Evolutionary conservation across 2,113 vertebrate species (phyloP), one percentile per base, ranked within the genome.

Genomic region (Alectura lathami): DNA sequence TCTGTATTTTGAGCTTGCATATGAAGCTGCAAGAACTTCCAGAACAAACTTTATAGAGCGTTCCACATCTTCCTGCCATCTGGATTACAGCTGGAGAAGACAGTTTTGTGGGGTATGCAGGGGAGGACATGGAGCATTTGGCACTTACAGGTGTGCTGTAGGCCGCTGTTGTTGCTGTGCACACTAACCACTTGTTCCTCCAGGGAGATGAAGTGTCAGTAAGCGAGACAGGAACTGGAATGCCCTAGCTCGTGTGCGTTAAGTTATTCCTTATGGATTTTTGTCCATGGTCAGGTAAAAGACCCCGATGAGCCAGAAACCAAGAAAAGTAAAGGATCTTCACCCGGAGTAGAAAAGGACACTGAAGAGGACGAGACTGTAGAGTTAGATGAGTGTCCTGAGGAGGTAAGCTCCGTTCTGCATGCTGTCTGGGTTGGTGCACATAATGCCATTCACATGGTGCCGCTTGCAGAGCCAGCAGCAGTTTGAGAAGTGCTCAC

Each of bases 271-370:
- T 75, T 93, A 23, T 4, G 8, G 14, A 0, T 51, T 69, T 93
- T 54, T 48, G 23, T 30, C 60, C 40, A 1, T 51, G 50, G 91
- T 69, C 96, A 99, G 99, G 93, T 67, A 29, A 98, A 97, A 94
- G 98, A 98, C 45, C 66, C 88, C 6, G 98, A 98, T 30, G 99
- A 99, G 80, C 99, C 99, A 36, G 94, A 97, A 48, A 89, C 89
- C 83, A 99, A 99, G 97, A 99, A 98, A 96, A 98, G 89, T 43
- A 99, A 98, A 98, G 97, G 36, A 18, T 43, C 95, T 97, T 90
- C 91, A 92, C 54, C 53, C 50, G 26, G 7, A 57, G 22, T 22
- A 38, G 97, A 97, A 60, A 97, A 94, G 21, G 92, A 93, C 2
- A 86, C 79, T 23, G 98, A 97, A 21, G 96, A 96, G 2, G 56